A percentile compares a stretch with the other conserved stretches of the same genome.
phyloP scores from a whole-genome alignment of 2,888 invertebrate species.

The Dryobotodes eremita region DNA sequence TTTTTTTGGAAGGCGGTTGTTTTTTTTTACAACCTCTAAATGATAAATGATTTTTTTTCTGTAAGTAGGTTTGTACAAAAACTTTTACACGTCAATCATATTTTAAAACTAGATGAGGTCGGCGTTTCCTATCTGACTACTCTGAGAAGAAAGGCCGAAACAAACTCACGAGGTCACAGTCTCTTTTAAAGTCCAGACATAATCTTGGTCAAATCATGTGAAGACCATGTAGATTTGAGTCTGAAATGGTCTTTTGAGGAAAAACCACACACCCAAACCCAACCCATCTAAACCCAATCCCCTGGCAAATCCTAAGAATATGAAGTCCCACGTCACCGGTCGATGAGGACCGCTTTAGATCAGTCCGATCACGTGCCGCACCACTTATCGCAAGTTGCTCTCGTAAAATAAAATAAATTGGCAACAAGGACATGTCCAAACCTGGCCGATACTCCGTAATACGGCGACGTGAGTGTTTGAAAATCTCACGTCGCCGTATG shows the following conservation, averaged over 20 bases:
- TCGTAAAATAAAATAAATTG: conserved; percentile 86
- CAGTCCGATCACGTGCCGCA: conserved; percentile 78
- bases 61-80: too few relatives aligned
- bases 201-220: too few relatives aligned
- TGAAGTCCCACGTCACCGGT: conserved; percentile 57
- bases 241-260: too few relatives aligned
- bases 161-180: too few relatives aligned
- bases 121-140: too few relatives aligned
- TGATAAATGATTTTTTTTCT: too few relatives aligned
- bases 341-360: conserved; percentile 66
- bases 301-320: conserved; percentile 27
- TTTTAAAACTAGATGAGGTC: too few relatives aligned
- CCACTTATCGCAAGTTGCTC: conserved; percentile 81
- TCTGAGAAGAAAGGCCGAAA: too few relatives aligned
- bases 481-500: not conserved
- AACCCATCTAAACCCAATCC: not conserved
- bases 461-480: conserved; percentile 43
- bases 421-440: conserved; percentile 69
- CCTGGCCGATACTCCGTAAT: conserved; percentile 49
- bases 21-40: not conserved
- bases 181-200: too few relatives aligned
- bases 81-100: too few relatives aligned
- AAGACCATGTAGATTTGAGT: too few relatives aligned
- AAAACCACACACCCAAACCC: too few relatives aligned
- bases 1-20: not conserved